These are phyloP conservation scores for Callipepla californica DNA, from an alignment of 2,113 vertebrate species.

Conservation along the genomic window DNA sequence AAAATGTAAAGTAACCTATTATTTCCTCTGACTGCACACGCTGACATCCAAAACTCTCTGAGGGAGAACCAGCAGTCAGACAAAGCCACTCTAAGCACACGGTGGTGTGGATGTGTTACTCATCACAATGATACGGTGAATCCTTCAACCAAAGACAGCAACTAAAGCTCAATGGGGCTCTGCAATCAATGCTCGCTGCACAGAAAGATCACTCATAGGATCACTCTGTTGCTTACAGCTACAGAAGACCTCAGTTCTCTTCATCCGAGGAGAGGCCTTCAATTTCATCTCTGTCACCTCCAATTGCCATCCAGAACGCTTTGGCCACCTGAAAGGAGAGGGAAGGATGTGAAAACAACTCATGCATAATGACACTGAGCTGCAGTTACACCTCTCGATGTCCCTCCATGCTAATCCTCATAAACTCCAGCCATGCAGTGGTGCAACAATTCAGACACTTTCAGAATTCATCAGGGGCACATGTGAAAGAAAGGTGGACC, in stretches of 20 bases:
- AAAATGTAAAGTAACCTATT: not conserved
- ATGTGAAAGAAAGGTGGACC: not conserved
- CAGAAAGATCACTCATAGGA: not conserved
- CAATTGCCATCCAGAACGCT: constrained; percentile 98
- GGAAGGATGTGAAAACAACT: not conserved
- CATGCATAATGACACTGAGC: not conserved
- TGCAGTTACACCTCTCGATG: not conserved
- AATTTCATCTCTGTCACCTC: constrained; percentile 95
- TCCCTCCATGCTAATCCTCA: fast-evolving
- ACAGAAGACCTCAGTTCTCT: constrained; percentile 80
- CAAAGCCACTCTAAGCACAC: not conserved
- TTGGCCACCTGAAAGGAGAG: constrained; percentile 88
- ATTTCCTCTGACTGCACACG: not conserved
- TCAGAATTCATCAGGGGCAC: not conserved
- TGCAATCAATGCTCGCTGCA: not conserved
- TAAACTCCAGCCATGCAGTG: not conserved
- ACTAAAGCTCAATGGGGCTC: not conserved
- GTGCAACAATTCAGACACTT: too few species aligned
- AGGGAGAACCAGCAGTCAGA: not conserved
- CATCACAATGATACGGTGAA: fast-evolving
- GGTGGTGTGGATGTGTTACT: not conserved
- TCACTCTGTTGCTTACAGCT: not conserved
- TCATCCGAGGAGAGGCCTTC: constrained; percentile 95
- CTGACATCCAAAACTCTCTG: not conserved
- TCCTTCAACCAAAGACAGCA: not conserved